These are phyloP conservation scores for Oostethus manadensis DNA, from an alignment of 2,113 vertebrate genomes.

Conservation along the genomic window DNA sequence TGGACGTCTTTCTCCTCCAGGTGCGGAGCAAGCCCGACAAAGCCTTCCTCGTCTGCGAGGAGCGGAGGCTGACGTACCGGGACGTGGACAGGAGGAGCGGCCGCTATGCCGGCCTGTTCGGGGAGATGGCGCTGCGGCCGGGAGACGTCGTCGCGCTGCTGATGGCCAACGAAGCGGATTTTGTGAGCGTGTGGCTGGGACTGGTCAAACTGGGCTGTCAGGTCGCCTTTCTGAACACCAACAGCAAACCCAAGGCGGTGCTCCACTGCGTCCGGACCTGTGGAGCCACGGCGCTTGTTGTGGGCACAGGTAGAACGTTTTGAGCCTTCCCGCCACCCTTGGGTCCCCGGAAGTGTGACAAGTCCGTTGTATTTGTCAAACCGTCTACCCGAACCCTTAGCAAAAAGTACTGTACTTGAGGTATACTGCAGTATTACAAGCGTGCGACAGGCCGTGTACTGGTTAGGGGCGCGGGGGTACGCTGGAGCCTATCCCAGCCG, in stretches of 20 bases:
- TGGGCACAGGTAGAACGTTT: conserved; percentile 79
- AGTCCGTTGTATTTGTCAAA: too few species aligned
- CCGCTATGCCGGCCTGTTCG: conserved; percentile 71
- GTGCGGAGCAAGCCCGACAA: conserved; percentile 73
- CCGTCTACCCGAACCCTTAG: too few species aligned
- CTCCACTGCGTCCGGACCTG: conserved; percentile 81
- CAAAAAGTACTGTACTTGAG: too few species aligned
- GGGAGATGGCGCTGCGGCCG: conserved; percentile 50
- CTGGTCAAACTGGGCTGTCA: conserved; percentile 82
- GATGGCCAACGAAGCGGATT: conserved; percentile 88
- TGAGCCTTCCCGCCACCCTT: neutral
- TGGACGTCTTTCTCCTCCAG: conserved; percentile 78
- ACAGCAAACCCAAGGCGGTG: conserved; percentile 71
- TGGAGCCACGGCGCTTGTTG: conserved; percentile 75
- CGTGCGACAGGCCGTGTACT: too few species aligned
- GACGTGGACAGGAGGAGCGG: conserved; percentile 79
- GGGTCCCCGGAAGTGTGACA: too few species aligned
- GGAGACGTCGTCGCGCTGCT: conserved; percentile 81
- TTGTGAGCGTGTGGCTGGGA: conserved; percentile 84
- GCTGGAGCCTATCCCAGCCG: too few species aligned
- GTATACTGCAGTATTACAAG: too few species aligned
- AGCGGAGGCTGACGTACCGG: conserved; percentile 70
- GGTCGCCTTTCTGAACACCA: conserved; percentile 86
- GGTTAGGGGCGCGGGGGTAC: too few species aligned
- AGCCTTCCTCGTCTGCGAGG: conserved; percentile 78